Evolutionary conservation across 2,113 vertebrate species (phyloP).

Genomic region (Cygnus atratus): DNA sequence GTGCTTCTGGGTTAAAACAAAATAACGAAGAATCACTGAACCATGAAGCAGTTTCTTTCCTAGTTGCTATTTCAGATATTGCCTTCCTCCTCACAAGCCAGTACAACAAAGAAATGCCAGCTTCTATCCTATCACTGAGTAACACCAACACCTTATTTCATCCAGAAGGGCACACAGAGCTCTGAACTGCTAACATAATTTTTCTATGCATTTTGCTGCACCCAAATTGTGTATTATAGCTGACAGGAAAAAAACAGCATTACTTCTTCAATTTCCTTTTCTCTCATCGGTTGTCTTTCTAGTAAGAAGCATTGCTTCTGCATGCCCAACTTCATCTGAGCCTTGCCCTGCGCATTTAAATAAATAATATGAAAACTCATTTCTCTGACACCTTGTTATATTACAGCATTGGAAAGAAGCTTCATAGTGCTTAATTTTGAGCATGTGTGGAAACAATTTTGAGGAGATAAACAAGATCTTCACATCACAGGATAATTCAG

Average conservation of each 20-base stretch:
- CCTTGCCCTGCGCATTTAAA: background rate
- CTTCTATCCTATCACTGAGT: background rate
- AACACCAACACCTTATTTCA: background rate
- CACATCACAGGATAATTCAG: background rate
- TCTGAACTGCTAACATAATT: constrained; percentile 2
- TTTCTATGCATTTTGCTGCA: background rate
- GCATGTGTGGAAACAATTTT: background rate
- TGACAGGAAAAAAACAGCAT: background rate
- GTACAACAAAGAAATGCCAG: constrained; percentile 7
- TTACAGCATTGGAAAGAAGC: background rate
- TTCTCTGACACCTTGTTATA: background rate
- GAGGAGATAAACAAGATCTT: background rate
- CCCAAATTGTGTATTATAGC: background rate
- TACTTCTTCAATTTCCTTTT: background rate
- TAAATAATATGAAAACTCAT: background rate
- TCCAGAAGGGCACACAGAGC: background rate
- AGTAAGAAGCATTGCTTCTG: background rate
- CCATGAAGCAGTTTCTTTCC: constrained; percentile 22
- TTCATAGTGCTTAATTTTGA: background rate
- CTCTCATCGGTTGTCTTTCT: background rate
- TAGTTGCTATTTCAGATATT: constrained; percentile 38
- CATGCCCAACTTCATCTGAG: background rate
- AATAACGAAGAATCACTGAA: constrained; percentile 33
- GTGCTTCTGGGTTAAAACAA: constrained; percentile 31
- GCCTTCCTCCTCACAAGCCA: background rate